Base-by-base conservation (phyloP, 2,888 invertebrate species). In the Gari tellinella region DNA sequence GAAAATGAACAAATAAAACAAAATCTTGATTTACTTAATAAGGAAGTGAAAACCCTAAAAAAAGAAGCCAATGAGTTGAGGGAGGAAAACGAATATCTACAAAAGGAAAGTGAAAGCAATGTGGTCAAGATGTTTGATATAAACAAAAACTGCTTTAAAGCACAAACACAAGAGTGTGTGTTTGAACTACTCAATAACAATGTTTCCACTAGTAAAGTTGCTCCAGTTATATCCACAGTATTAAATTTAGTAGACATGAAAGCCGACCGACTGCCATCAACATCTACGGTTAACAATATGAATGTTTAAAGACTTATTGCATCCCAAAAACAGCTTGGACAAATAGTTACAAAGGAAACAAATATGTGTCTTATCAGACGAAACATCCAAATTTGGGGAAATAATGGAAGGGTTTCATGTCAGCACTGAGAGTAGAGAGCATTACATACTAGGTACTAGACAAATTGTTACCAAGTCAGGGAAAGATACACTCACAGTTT, bases 361-460 rank as follows among this genome's bases (percentile, higher is more conserved):
- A 67, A 72, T 52, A 17, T 57, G 15, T 72, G 72, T 52, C 26
- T 52, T 72, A 23, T 61, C 61, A 57, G 62, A 72, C 43, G 66
- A 72, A 58, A 72, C 72, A 21, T 49, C 26, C 14, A 66, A 62
- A 26, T 61, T 56, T 21, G 72, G 72, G 7, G 57, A 45, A n/a
- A 61, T 49, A 41, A 19, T 60, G 23, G 70, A 72, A 55, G 72
- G 72, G 1, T 46, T 66, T 14, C 72, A 72, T 51, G 66, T 23
- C 17, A 72, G 48, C n/a, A 66, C 65, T 49, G 41, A 43, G 14
- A 43, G 17, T 17, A 61, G 72, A 17, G 48, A 45, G 8, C 37
- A 40, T 15, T 72, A 38, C 45, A 53, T 65, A 19, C 31, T 60
- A 15, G 72, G 65, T 1, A 2, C 65, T 15, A 5, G 72, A 7